Evolutionary conservation across 2,888 invertebrate species (phyloP).

Genomic region (Ophion ellenae): DNA sequence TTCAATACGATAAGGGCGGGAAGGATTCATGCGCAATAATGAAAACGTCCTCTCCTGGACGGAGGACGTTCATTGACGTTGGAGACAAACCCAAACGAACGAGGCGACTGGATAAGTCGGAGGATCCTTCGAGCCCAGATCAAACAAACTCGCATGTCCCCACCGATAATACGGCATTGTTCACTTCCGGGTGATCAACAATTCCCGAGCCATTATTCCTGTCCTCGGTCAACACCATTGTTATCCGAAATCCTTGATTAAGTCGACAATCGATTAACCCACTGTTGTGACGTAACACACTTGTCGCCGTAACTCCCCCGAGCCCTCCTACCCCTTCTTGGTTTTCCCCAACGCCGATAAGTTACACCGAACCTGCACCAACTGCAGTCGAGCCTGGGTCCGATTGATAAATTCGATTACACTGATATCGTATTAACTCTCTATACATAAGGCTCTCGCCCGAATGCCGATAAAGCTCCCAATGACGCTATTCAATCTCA

Average conservation of each 20-base stretch:
- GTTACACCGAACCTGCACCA: neutral
- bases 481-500: neutral
- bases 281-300: neutral
- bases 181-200: slow-evolving; percentile 35
- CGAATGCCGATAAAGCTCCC: neutral
- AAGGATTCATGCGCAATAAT: neutral
- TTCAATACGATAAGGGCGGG: neutral
- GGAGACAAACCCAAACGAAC: neutral
- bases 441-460: neutral
- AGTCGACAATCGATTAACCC: slow-evolving; percentile 51
- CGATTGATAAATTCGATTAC: slow-evolving; percentile 29
- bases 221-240: slow-evolving; percentile 30
- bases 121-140: slow-evolving; percentile 13
- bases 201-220: neutral
- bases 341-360: neutral
- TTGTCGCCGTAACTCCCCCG: slow-evolving; percentile 32
- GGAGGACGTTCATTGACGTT: neutral
- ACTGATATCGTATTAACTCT: neutral
- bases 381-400: neutral
- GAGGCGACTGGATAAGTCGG: neutral
- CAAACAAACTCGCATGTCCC: slow-evolving; percentile 26
- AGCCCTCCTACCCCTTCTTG: neutral
- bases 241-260: slow-evolving; percentile 53
- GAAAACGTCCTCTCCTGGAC: neutral
- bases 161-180: slow-evolving; percentile 50